Evolutionary conservation across 2,797 vertebrate species (phyloP), one percentile per base, ranked within the genome.

Genomic region (Anas capensis): DNA sequence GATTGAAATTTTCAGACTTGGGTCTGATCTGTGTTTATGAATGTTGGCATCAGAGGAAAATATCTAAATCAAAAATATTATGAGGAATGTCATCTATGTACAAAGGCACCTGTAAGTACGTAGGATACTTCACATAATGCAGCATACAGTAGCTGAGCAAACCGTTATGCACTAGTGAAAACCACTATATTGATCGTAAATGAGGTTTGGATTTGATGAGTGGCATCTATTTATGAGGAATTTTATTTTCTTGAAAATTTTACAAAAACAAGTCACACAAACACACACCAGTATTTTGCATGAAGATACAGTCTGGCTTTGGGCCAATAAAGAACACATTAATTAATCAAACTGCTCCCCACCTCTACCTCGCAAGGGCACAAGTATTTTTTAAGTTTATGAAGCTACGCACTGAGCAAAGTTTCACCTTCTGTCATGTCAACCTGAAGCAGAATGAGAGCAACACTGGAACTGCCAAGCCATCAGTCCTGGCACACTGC

Each of bases 381-480:
- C 20, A 51, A 69, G 58, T 62, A 21, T 42, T 72, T 88, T 81
- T 83, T 49, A 72, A n/a, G 57, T 73, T 40, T 10, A 4, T 21
- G 14, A 75, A 44, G 61, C 29, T 70, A 29, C 57, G 44, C 49
- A 21, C 34, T 48, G 62, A 82, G 91, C 54, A 92, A 57, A 68
- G 62, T 42, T 82, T 90, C 76, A 68, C 87, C 62, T 75, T 64
- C 83, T 86, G 48, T 60, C 76, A 90, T 87, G 82, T 87, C 85
- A 87, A 51, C 27, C 65, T 86, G 60, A 80, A 72, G 60, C 8
- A 88, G 89, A 71, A 77, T 8, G n/a, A 90, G 90, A 85, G 81
- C 60, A 88, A 88, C 21, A 1, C 34, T 82, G 90, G 66, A 80
- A 36, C 7, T 85, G 82, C 83, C 16, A 44, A 93, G 60, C 75